These are phyloP conservation scores for Rhamnusium bicolor DNA, from an alignment of 2,888 invertebrate species.

Conservation along the genomic window DNA sequence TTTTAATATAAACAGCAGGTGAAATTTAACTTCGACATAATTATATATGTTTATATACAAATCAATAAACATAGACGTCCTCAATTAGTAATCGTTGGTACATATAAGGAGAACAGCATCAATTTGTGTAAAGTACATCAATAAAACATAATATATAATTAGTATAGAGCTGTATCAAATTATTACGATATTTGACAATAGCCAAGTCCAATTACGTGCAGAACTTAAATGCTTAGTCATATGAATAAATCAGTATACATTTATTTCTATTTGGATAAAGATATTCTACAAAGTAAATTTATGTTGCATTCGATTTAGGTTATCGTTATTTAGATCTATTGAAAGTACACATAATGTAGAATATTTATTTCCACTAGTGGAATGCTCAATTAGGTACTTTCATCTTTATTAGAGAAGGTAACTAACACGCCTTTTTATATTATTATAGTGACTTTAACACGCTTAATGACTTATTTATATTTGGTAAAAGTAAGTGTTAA, in stretches of 20 bases:
- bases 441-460: slow-evolving; percentile 6
- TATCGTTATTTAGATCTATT: slow-evolving; percentile 37
- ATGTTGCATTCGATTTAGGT: slow-evolving; percentile 29
- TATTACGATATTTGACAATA: slow-evolving; percentile 18
- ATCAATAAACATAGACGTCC: background rate
- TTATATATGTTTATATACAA: background rate
- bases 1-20: background rate
- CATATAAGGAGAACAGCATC: slow-evolving; percentile 24
- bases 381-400: slow-evolving; percentile 29
- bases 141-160: slow-evolving; percentile 29
- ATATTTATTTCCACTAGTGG: slow-evolving; percentile 17
- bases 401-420: slow-evolving; percentile 15
- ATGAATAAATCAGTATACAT: slow-evolving; percentile 38
- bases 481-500: background rate
- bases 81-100: slow-evolving; percentile 9
- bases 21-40: background rate
- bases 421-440: slow-evolving; percentile 20
- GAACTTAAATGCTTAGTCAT: slow-evolving; percentile 35
- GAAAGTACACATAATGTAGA: slow-evolving; percentile 25
- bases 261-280: slow-evolving; percentile 33
- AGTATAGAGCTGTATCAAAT: slow-evolving; percentile 14
- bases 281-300: background rate
- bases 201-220: slow-evolving; percentile 23
- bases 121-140: background rate
- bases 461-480: background rate